These are phyloP conservation scores for Psittacula echo DNA, from an alignment of 2,797 vertebrate genomes.

Conservation along the genomic window DNA sequence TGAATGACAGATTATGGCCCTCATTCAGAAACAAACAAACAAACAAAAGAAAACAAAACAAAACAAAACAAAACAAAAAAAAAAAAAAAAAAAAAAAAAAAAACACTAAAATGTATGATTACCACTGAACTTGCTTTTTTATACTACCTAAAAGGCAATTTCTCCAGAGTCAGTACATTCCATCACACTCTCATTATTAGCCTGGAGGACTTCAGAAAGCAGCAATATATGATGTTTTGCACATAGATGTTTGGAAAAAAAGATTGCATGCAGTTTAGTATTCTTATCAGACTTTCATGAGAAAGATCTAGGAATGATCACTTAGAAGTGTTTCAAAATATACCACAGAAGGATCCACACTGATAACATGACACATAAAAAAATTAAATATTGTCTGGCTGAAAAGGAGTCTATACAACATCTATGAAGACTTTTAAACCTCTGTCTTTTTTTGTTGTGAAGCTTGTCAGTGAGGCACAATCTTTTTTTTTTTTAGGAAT, in stretches of 20 bases:
- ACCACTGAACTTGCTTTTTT: background rate
- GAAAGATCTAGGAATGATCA: background rate
- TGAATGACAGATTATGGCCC: background rate
- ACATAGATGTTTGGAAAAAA: background rate
- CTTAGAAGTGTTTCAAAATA: background rate
- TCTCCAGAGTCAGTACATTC: background rate
- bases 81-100: background rate
- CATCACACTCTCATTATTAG: background rate
- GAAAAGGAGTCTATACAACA: background rate
- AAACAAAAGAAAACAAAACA: too few relatives aligned
- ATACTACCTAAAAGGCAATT: background rate
- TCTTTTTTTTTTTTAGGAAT: background rate
- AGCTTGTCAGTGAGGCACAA: background rate
- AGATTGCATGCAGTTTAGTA: background rate
- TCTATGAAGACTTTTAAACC: background rate
- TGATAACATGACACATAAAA: background rate
- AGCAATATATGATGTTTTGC: background rate
- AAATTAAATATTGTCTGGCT: background rate
- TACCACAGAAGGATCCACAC: background rate
- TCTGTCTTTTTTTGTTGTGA: background rate
- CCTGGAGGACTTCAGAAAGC: background rate
- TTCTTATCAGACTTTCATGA: background rate
- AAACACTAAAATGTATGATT: background rate
- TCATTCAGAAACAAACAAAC: background rate
- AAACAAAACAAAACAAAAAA: fast-evolving